A percentile compares a stretch with the other conserved stretches of the same genome.
Evolutionary conservation across 1,140 invertebrate species (phyloP).

Genomic region (Meloidogyne chitwoodi): DNA sequence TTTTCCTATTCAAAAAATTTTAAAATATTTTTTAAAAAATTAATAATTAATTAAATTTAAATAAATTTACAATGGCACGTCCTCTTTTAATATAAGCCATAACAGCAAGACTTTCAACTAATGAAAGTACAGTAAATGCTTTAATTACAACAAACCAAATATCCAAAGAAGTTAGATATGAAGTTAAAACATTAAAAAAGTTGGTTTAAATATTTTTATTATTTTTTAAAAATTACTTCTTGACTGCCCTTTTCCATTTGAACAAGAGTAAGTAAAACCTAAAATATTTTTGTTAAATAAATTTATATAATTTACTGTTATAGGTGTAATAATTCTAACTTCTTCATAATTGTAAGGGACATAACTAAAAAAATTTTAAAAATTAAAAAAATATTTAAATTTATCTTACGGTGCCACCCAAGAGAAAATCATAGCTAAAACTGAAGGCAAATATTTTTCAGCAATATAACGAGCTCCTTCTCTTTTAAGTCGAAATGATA

Average conservation of each 20-base stretch:
- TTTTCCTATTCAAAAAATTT: constrained; percentile 41
- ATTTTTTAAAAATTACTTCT: background rate
- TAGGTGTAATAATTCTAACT: constrained; percentile 57
- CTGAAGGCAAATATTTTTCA: constrained; percentile 57
- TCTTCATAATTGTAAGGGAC: constrained; percentile 60
- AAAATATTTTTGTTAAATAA: background rate
- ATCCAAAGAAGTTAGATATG: constrained; percentile 56
- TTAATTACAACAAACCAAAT: constrained; percentile 54
- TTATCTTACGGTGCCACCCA: constrained; percentile 55
- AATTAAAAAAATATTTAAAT: background rate
- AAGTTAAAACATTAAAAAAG: constrained; percentile 46
- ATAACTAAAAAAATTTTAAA: background rate
- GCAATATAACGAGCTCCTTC: constrained; percentile 55
- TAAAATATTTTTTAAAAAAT: constrained; percentile 1
- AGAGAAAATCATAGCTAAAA: constrained; percentile 50
- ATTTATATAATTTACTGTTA: constrained; percentile 45
- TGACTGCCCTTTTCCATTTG: constrained; percentile 59
- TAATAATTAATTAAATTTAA: too few relatives aligned
- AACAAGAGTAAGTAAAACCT: constrained; percentile 55
- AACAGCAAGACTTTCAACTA: constrained; percentile 50
- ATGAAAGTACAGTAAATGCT: constrained; percentile 51
- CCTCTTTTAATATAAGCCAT: constrained; percentile 55
- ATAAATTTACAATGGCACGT: constrained; percentile 47
- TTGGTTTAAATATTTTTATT: background rate
- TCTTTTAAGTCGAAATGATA: constrained; percentile 46